Evolutionary conservation across 2,797 vertebrate genomes (phyloP), one percentile per base, ranked within the genome.

Genomic region (Myiotriccus ornatus): DNA sequence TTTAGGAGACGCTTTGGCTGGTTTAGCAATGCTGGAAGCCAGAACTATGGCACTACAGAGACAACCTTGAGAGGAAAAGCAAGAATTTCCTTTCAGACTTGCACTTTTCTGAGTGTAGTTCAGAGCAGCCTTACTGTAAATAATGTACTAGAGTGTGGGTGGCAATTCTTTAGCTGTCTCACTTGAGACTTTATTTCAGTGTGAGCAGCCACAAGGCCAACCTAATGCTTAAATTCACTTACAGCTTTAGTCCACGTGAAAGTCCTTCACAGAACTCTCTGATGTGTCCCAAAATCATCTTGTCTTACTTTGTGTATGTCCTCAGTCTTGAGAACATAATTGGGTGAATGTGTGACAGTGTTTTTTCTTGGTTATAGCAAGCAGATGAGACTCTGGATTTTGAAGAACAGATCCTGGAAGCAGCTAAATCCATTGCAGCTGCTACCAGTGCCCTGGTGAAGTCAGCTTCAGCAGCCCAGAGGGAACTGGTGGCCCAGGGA

Each of bases 381-480:
- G 99, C 99, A 28, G 99, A 99, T 55, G 99, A 99, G 97, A 99
- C 98, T 16, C 98, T 99, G 98, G 99, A 99, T 97, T 99, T 99
- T 87, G 99, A 99, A 97, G 99, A 99, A 95, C 99, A 99, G 98
- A 99, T 99, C 95, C 97, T 99, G 82, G 99, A 99, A 97, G 99
- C 99, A 22, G 99, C 99, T 35, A 99, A 99, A 84, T 99, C 99
- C 96, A 99, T 99, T 75, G 99, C 99, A 53, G 99, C 99, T 27
- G 99, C 99, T 55, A 99, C 99, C 63, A 99, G 99, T 39, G 99
- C 99, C 76, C 98, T 99, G 11, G 99, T 99, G 95, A 99, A 99
- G 96, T 99, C 99, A 3, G 99, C 99, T n/a, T 99, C 99, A 0
- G 99, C 99, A 16, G 99, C 99, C 89, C 99, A 99, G 97, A 98